Conservation (phyloP, 2,888 invertebrate species). For the Sipunculus nudus region DNA sequence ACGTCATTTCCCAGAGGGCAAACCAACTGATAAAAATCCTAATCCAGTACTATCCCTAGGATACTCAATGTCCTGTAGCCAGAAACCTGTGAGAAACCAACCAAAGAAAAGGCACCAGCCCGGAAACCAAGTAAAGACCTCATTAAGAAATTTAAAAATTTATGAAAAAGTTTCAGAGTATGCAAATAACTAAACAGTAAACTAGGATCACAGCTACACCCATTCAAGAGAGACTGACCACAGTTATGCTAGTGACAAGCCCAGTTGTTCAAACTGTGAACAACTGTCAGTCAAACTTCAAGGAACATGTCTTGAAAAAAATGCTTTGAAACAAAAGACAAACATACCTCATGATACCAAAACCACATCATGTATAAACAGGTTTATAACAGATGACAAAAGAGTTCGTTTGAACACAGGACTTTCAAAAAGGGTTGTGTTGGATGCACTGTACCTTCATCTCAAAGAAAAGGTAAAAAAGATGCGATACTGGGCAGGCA, state of each 20-base stretch:
- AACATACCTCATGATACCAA: too few relatives aligned
- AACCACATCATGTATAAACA: not conserved
- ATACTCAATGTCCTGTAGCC: too few relatives aligned
- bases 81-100: too few relatives aligned
- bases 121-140: too few relatives aligned
- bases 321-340: too few relatives aligned
- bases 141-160: not conserved
- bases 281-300: too few relatives aligned
- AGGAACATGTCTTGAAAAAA: too few relatives aligned
- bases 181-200: not conserved
- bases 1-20: conserved; percentile 2
- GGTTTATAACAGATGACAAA: not conserved
- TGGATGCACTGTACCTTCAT: conserved; percentile 12
- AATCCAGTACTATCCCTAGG: not conserved
- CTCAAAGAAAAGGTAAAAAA: conserved; percentile 1
- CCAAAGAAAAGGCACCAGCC: too few relatives aligned
- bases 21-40: not conserved
- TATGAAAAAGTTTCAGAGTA: not conserved
- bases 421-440: conserved; percentile 6
- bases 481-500: conserved; percentile 19
- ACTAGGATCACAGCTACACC: too few relatives aligned
- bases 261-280: too few relatives aligned
- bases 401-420: conserved; percentile 16
- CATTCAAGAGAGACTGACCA: too few relatives aligned
- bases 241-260: too few relatives aligned